Evolutionary conservation across 2,888 invertebrate genomes (phyloP).

Genomic region (Drosophila fulvimacula): DNA sequence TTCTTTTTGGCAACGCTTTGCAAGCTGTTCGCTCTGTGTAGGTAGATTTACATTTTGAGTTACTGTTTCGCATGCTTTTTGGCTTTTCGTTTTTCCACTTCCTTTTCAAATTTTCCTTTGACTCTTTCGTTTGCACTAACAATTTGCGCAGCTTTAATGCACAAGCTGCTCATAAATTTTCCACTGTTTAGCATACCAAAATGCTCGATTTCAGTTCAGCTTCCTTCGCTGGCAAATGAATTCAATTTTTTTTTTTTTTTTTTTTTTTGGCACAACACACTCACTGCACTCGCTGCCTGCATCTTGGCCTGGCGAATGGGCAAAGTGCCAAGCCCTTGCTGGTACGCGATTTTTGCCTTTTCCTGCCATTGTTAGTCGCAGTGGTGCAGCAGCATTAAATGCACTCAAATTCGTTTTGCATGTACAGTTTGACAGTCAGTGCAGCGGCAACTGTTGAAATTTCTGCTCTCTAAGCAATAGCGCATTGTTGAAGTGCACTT

Average conservation of each 20-base stretch:
- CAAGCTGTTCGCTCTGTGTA: constrained; percentile 49
- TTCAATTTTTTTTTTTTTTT: constrained; percentile 40
- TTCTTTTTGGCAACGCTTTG: constrained; percentile 44
- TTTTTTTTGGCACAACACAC: constrained; percentile 47
- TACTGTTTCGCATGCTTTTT: constrained; percentile 55
- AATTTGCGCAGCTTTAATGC: constrained; percentile 44
- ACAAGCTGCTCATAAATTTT: constrained; percentile 61
- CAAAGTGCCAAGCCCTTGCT: constrained; percentile 59
- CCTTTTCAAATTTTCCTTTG: constrained; percentile 8
- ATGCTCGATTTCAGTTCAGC: constrained; percentile 31
- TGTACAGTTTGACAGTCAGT: constrained; percentile 51
- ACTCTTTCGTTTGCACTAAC: constrained; percentile 29
- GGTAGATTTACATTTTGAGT: constrained; percentile 51
- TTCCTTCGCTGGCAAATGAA: constrained; percentile 36
- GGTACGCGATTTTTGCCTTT: constrained; percentile 5
- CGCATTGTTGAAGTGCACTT: constrained; percentile 35
- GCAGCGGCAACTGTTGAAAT: constrained; percentile 23
- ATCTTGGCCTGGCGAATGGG: constrained; percentile 52
- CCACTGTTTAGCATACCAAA: constrained; percentile 64
- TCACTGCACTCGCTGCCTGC: constrained; percentile 9
- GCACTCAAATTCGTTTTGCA: constrained; percentile 37
- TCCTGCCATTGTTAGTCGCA: constrained; percentile 38
- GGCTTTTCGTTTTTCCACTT: constrained; percentile 3
- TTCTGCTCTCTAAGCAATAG: constrained; percentile 2
- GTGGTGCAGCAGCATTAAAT: constrained; percentile 25